These are phyloP conservation scores for Melanerpes aurifrons DNA, from an alignment of 2,113 vertebrate species.

Conservation along the genomic window DNA sequence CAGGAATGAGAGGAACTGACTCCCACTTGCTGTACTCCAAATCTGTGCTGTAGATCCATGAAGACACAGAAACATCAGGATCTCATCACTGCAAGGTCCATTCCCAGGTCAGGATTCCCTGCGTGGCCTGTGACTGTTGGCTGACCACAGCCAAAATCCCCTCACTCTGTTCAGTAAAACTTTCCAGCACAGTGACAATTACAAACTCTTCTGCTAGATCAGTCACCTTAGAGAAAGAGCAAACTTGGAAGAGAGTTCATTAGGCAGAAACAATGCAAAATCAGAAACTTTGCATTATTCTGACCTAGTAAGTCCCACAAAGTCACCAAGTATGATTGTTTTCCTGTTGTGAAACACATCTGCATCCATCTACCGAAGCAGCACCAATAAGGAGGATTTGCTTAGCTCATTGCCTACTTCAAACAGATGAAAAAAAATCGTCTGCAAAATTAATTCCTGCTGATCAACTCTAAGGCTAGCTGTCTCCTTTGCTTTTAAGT, in stretches of 20 bases:
- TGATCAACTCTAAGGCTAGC: slow-evolving; percentile 30
- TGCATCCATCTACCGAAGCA: neutral
- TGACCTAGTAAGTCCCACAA: neutral
- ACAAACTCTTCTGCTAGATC: neutral
- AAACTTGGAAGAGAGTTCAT: neutral
- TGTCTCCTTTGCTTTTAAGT: slow-evolving; percentile 57
- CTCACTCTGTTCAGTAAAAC: neutral
- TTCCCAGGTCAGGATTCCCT: slow-evolving; percentile 27
- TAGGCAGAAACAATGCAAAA: neutral
- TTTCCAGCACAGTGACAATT: neutral
- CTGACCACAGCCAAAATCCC: neutral
- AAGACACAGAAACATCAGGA: slow-evolving; percentile 39
- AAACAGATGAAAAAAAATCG: slow-evolving; percentile 26
- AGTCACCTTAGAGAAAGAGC: neutral
- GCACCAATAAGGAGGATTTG: neutral
- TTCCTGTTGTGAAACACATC: neutral
- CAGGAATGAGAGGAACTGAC: slow-evolving; percentile 24
- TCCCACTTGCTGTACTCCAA: slow-evolving; percentile 1
- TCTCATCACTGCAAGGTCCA: slow-evolving; percentile 3
- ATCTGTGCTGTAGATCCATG: slow-evolving; percentile 21
- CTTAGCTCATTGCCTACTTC: slow-evolving; percentile 25
- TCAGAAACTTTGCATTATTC: neutral
- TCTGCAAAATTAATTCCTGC: slow-evolving; percentile 29
- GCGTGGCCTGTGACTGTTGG: neutral
- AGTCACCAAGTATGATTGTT: neutral